Evolutionary conservation across 2,888 invertebrate genomes (phyloP).

Genomic region (Lithodes maja): DNA sequence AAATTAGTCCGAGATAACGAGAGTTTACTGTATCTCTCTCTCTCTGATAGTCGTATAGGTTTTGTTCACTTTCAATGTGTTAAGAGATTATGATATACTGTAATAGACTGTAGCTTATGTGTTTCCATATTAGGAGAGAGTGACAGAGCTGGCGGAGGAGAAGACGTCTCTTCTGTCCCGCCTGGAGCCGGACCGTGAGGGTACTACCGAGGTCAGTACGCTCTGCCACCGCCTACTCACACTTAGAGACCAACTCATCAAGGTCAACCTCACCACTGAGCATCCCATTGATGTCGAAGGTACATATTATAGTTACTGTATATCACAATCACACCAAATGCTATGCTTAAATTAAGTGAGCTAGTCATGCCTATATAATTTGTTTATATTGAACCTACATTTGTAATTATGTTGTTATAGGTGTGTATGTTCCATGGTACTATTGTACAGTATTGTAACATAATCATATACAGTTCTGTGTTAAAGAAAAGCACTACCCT

Average conservation of each 20-base stretch:
- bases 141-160: slow-evolving; percentile 57
- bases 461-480: too few species aligned
- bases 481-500: too few species aligned
- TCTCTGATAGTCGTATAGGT: too few species aligned
- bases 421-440: neutral
- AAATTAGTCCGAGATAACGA: too few species aligned
- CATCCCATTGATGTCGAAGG: slow-evolving; percentile 58
- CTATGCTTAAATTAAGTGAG: too few species aligned
- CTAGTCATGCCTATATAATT: too few species aligned
- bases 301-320: neutral
- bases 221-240: slow-evolving; percentile 37
- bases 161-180: slow-evolving; percentile 44
- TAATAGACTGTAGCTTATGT: neutral
- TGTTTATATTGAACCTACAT: too few species aligned
- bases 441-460: neutral
- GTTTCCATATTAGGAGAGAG: slow-evolving; percentile 47
- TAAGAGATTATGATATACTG: too few species aligned
- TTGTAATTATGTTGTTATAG: too few species aligned
- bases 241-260: slow-evolving; percentile 40
- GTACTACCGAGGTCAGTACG: slow-evolving; percentile 34
- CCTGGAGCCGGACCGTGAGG: slow-evolving; percentile 28
- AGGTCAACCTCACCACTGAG: slow-evolving; percentile 39
- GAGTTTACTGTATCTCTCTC: too few species aligned
- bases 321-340: too few species aligned
- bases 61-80: too few species aligned